Conservation (phyloP, 2,797 vertebrate genomes). For the Leucoraja ocellata region DNA sequence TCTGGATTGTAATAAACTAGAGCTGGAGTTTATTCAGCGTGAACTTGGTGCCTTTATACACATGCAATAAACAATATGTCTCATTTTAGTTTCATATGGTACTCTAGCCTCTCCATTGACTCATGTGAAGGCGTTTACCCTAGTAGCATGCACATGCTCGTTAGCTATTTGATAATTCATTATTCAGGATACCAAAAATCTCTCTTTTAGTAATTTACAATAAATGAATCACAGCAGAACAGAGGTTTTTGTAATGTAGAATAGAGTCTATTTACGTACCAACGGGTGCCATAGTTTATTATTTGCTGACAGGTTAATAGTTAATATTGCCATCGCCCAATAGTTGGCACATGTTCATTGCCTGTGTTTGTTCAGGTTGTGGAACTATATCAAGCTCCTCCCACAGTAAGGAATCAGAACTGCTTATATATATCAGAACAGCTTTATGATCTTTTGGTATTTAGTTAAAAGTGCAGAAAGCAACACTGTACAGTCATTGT, state of each 20-base stretch:
- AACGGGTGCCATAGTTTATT: conserved; percentile 58
- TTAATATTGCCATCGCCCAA: conserved; percentile 56
- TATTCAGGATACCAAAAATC: background rate
- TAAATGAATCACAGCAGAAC: background rate
- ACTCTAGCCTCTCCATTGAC: background rate
- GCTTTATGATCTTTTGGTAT: background rate
- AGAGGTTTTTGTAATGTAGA: background rate
- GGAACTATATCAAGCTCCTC: background rate
- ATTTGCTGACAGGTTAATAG: conserved; percentile 82
- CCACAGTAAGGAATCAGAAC: background rate
- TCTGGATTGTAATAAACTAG: background rate
- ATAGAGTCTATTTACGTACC: conserved; percentile 54
- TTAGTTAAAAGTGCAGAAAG: background rate
- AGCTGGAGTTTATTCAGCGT: conserved; percentile 22
- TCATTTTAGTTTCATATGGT: background rate
- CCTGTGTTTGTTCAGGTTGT: background rate
- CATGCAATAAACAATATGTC: background rate
- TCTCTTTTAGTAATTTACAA: background rate
- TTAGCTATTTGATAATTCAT: background rate
- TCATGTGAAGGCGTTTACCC: background rate
- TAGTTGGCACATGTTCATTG: conserved; percentile 21
- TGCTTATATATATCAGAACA: background rate
- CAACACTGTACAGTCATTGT: background rate
- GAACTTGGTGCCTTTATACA: background rate
- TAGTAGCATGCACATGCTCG: background rate